Evolutionary conservation across 2,888 invertebrate genomes (phyloP), one percentile per base, ranked within the genome.

Genomic region (Idaea dimidiata): DNA sequence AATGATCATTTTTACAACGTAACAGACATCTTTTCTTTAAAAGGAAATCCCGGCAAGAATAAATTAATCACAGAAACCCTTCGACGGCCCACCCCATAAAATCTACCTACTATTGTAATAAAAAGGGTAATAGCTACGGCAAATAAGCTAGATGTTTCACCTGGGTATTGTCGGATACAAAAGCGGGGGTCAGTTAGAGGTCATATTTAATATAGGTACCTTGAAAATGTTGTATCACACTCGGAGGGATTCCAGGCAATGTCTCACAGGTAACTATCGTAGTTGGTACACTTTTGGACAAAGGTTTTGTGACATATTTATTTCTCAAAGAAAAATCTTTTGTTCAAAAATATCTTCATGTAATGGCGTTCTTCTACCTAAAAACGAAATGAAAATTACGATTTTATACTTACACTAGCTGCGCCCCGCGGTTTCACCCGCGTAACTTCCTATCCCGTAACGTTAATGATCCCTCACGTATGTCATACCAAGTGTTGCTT

Each of bases 171-270:
- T 72, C 67, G 65, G 66, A 68, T 65, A 75, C 75, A 77, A 78
- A 69, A 68, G 67, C 65, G 68, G 70, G 69, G 82, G 81, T 80
- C 78, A 82, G 75, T 71, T 67, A 67, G 72, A 76, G 77, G 83
- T 80, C 79, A 75, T 75, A 76, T 75, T 77, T 81, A 80, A 82
- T 81, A 78, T 77, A 24, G 24, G 24, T 24, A 79, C 77, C 79
- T 73, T 70, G 71, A 73, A 73, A 79, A 61, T 65, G 64, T 66
- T 65, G 64, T 68, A 71, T 69, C 63, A 68, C 71, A 69, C 71
- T 71, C 69, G 10, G 59, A 62, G 69, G 71, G 66, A 71, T 71
- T 63, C 64, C 17, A 56, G 33, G 59, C 55, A 63, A 54, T 62
- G 60, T 66, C 69, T 66, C 66, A 31, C 62, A 69, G 70, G 69